A percentile compares a stretch with the other conserved stretches of the same genome.
phyloP scores from a whole-genome alignment of 2,888 invertebrate genomes.

The Drosophila rubida region DNA sequence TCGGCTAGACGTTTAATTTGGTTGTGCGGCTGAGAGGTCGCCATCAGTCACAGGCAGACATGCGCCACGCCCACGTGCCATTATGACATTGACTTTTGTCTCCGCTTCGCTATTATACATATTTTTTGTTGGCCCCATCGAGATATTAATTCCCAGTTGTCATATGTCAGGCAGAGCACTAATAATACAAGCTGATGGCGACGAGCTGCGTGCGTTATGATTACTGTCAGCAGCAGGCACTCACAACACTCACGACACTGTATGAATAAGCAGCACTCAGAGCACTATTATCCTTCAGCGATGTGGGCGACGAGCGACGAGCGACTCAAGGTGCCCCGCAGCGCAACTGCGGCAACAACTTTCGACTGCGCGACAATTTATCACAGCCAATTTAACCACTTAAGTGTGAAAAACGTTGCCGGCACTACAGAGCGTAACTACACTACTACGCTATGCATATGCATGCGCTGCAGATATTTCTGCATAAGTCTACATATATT shows the following conservation, averaged over 20 bases:
- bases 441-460: slow-evolving; percentile 33
- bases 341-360: slow-evolving; percentile 61
- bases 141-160: slow-evolving; percentile 73
- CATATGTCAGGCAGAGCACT: slow-evolving; percentile 72
- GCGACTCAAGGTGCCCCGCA: slow-evolving; percentile 71
- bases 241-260: slow-evolving; percentile 38
- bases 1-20: slow-evolving; percentile 71
- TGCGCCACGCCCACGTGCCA: slow-evolving; percentile 23
- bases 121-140: not conserved
- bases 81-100: slow-evolving; percentile 65
- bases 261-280: slow-evolving; percentile 70
- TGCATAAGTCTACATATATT: not conserved
- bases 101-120: slow-evolving; percentile 1
- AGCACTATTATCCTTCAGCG: slow-evolving; percentile 53
- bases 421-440: slow-evolving; percentile 23
- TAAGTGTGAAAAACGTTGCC: slow-evolving; percentile 76
- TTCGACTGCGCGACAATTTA: slow-evolving; percentile 76
- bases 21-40: slow-evolving; percentile 71
- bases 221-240: slow-evolving; percentile 74
- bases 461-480: slow-evolving; percentile 25
- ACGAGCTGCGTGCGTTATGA: slow-evolving; percentile 67
- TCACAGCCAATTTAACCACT: slow-evolving; percentile 82
- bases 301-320: slow-evolving; percentile 25
- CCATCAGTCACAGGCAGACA: slow-evolving; percentile 65
- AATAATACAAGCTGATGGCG: slow-evolving; percentile 67